Evolutionary conservation across 2,888 invertebrate genomes (phyloP).

Genomic region (Melanostoma scalare): DNA sequence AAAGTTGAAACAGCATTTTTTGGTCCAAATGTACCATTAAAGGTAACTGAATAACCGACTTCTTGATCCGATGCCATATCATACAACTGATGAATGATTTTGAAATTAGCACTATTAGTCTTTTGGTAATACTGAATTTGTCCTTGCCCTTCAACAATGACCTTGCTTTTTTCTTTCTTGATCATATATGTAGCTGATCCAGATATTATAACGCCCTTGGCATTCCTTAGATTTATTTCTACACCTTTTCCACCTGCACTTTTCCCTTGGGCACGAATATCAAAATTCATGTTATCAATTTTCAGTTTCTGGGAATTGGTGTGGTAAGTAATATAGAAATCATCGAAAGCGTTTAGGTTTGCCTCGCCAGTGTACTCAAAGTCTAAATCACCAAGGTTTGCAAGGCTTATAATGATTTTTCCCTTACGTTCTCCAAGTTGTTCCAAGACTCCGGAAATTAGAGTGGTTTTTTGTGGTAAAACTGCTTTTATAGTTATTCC

Average conservation of each 20-base stretch:
- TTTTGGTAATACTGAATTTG: constrained; percentile 87
- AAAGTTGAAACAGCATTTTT: constrained; percentile 88
- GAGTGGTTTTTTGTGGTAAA: constrained; percentile 82
- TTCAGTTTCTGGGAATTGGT: constrained; percentile 86
- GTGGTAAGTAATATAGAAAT: constrained; percentile 85
- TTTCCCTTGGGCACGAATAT: constrained; percentile 84
- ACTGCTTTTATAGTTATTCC: constrained; percentile 84
- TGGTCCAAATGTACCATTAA: constrained; percentile 87
- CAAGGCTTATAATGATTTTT: constrained; percentile 84
- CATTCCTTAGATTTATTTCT: constrained; percentile 85
- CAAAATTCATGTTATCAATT: constrained; percentile 85
- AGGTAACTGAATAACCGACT: constrained; percentile 85
- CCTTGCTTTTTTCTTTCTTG: constrained; percentile 88
- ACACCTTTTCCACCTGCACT: constrained; percentile 85
- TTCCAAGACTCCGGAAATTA: constrained; percentile 78
- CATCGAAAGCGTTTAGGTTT: constrained; percentile 85
- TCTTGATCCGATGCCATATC: constrained; percentile 85
- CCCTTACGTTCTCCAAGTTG: constrained; percentile 84
- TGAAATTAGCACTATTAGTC: constrained; percentile 88
- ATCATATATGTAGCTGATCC: constrained; percentile 88
- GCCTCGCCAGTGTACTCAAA: constrained; percentile 84
- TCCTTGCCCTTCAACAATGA: constrained; percentile 89
- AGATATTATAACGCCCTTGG: constrained; percentile 85
- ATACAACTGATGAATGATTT: constrained; percentile 86
- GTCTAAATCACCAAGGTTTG: constrained; percentile 83